phyloP scores from a whole-genome alignment of 2,113 vertebrate species.

The Pseudorectes ferrugineus region DNA sequence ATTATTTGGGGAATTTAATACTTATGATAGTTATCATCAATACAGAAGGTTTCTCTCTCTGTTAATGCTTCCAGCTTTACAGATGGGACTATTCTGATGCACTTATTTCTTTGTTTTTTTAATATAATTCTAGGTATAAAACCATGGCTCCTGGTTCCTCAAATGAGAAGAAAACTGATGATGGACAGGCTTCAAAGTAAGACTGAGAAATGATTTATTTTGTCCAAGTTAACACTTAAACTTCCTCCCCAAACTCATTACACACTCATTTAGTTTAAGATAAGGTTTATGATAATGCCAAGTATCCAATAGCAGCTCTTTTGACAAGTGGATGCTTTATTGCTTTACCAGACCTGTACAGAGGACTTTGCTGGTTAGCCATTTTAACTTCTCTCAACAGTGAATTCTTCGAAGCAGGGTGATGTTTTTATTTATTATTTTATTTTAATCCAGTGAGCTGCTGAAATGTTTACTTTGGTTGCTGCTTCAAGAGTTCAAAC shows the following conservation, averaged over 20 bases:
- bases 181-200: conserved; percentile 58
- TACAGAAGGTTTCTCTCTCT: background rate
- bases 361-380: background rate
- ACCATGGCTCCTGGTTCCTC: conserved; percentile 42
- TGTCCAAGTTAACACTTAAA: background rate
- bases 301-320: background rate
- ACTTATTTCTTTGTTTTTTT: background rate
- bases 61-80: background rate
- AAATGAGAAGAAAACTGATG: conserved; percentile 9
- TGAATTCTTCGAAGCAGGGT: background rate
- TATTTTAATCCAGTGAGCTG: background rate
- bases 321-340: background rate
- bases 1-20: background rate
- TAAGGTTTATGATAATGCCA: background rate
- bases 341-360: background rate
- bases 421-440: background rate
- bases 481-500: background rate
- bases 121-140: background rate
- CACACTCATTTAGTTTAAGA: background rate
- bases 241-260: background rate
- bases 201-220: background rate
- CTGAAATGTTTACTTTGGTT: background rate
- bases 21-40: background rate
- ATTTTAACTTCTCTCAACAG: background rate
- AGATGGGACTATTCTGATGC: background rate